A percentile compares a stretch with the other conserved stretches of the same genome.
Evolutionary conservation across 2,888 invertebrate species (phyloP).

Genomic region (Sturmia bella): DNA sequence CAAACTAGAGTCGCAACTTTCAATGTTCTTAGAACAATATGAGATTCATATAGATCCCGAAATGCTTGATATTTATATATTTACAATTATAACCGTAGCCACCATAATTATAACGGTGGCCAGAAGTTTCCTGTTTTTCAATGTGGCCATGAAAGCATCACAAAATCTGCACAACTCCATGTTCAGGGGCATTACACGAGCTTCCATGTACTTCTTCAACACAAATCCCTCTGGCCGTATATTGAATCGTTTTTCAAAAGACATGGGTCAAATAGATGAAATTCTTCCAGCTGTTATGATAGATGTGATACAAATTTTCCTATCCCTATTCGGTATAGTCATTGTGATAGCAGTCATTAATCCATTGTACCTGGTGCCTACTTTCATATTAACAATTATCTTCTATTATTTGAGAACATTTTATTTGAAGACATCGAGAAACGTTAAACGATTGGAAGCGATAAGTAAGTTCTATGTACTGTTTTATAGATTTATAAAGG

Average conservation of each 20-base stretch:
- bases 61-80: slow-evolving; percentile 82
- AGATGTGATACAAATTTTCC: slow-evolving; percentile 87
- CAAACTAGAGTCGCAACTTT: slow-evolving; percentile 71
- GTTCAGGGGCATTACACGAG: slow-evolving; percentile 91
- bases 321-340: slow-evolving; percentile 90
- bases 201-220: slow-evolving; percentile 94
- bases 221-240: slow-evolving; percentile 92
- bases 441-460: slow-evolving; percentile 91
- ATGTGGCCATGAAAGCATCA: slow-evolving; percentile 88
- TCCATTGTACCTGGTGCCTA: slow-evolving; percentile 88
- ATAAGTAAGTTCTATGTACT: slow-evolving; percentile 85
- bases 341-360: slow-evolving; percentile 90
- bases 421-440: slow-evolving; percentile 90
- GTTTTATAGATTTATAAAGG: not conserved
- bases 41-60: slow-evolving; percentile 74
- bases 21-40: slow-evolving; percentile 71
- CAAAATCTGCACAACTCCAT: slow-evolving; percentile 90
- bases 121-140: slow-evolving; percentile 83
- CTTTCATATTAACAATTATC: slow-evolving; percentile 86
- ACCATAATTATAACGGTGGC: slow-evolving; percentile 80
- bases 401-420: slow-evolving; percentile 89
- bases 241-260: slow-evolving; percentile 94
- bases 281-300: slow-evolving; percentile 81
- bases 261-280: slow-evolving; percentile 86
- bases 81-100: slow-evolving; percentile 82